Base-by-base conservation (phyloP, 2,797 vertebrate genomes). In the Enteromius unitaeniatus region DNA sequence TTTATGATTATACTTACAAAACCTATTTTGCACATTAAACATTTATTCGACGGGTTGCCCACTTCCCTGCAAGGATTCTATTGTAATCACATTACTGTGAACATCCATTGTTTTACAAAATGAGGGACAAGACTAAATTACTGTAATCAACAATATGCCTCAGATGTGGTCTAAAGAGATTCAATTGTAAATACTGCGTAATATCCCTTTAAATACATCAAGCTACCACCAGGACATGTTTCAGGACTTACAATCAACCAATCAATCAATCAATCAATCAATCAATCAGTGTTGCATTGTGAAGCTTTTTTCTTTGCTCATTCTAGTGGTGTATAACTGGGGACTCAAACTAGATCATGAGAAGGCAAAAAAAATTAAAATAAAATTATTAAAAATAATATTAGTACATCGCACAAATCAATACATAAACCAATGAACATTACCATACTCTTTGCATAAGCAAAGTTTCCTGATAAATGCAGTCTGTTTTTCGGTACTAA, bases 101-200 rank as follows among this genome's bases (percentile, higher is more conserved):
- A 37, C 26, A 79, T 67, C 42, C 60, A 67, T 79, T 65, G 62
- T 79, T 79, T 79, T 21, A 51, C 45, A 67, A 47, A 67, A 34
- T 67, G 45, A 49, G 62, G 77, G 45, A 67, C 45, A 65, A 37
- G 62, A 67, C 76, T 47, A 64, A 62, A 74, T 87, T 88, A 91
- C 87, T 90, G 90, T 93, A 9, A 87, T 88, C 81, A 78, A 81
- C 84, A 55, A 84, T 86, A 90, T 91, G 86, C 91, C 6, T 47
- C 40, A 78, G 23, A 78, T 64, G 40, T 9, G 19, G 10, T 64
- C 40, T 26, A 78, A 17, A 42, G 53, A 17, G 3, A 42, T 77
- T 60, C 19, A 60, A 6, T 42, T 60, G 14, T 21, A 64, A 78
- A 78, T 21, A 45, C 31, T 64, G 23, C 10, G 3, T 17, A 78